phyloP scores from a whole-genome alignment of 92 coral and sea anemone genomes.

The Zoanthus solanderi region DNA sequence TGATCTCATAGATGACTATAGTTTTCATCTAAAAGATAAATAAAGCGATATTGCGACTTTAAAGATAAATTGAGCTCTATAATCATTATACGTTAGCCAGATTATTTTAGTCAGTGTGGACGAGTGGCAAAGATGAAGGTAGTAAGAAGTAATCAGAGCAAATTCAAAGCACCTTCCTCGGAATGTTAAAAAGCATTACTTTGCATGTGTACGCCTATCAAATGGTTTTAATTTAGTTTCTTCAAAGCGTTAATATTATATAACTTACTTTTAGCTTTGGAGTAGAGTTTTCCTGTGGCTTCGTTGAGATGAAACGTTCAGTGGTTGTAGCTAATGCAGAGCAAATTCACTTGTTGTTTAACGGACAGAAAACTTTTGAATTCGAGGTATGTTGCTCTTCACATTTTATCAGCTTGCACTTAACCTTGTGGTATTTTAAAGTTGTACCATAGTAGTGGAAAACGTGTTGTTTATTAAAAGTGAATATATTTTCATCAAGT shows the following conservation, averaged over 20 bases:
- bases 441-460: too few relatives aligned
- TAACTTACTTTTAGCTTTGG: conserved; percentile 74
- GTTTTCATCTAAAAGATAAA: too few relatives aligned
- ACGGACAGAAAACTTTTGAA: conserved; percentile 68
- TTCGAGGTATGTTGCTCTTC: conserved; percentile 70
- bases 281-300: conserved; percentile 69
- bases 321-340: conserved; percentile 66
- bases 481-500: too few relatives aligned
- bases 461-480: too few relatives aligned
- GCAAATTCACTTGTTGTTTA: conserved; percentile 73
- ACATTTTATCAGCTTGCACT: not conserved
- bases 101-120: too few relatives aligned
- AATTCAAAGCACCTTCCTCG: not conserved
- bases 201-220: not conserved
- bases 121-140: too few relatives aligned
- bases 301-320: conserved; percentile 58
- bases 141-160: not conserved
- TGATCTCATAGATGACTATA: too few relatives aligned
- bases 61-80: too few relatives aligned
- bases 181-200: not conserved
- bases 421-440: not conserved
- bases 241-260: not conserved
- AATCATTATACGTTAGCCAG: too few relatives aligned
- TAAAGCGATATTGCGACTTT: too few relatives aligned
- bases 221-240: not conserved